Evolutionary conservation across 2,113 vertebrate species (phyloP).

Genomic region (Oryctolagus cuniculus): mOryCun1.1 NC_091442.1:102072001-102072500

Average conservation of each 20-base stretch:
- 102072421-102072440: neutral
- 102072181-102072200: conserved; percentile 24
- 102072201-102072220: neutral
- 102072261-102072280: neutral
- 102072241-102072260: neutral
- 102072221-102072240: neutral
- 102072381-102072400: conserved; percentile 9
- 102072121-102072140: neutral
- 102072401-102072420: conserved; percentile 38
- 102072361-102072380: neutral
- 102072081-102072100: conserved; percentile 69
- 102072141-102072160: conserved; percentile 23
- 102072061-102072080: conserved; percentile 70
- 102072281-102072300: neutral
- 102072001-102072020: conserved; percentile 65
- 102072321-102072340: neutral
- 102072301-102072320: neutral
- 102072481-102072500: neutral
- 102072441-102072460: neutral
- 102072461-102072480: neutral
- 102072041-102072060: conserved; percentile 67
- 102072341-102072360: neutral
- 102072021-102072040: conserved; percentile 71
- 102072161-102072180: neutral
- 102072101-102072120: conserved; percentile 55